phyloP scores from a whole-genome alignment of 2,888 invertebrate genomes.

The Dastarcus helophoroides region DNA sequence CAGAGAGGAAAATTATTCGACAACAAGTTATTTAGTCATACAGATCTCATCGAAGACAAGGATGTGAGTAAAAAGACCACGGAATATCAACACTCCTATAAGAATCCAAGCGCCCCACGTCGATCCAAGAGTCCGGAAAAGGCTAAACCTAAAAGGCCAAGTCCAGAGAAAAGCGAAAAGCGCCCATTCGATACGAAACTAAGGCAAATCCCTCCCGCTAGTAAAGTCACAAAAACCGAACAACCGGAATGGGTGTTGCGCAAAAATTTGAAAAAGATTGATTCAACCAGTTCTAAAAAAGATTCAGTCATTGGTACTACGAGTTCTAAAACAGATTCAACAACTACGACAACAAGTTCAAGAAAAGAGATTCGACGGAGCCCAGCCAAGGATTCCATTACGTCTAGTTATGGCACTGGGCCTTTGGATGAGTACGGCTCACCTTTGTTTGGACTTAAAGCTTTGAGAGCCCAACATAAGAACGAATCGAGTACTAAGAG shows the following conservation, averaged over 20 bases:
- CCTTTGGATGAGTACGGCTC: conserved; percentile 70
- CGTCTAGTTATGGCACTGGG: conserved; percentile 72
- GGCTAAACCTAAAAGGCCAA: conserved; percentile 33
- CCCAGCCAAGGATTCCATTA: conserved; percentile 48
- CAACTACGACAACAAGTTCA: conserved; percentile 26
- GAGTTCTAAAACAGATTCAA: conserved; percentile 16
- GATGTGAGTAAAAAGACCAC: conserved; percentile 12
- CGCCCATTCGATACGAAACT: conserved; percentile 22
- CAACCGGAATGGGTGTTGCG: conserved; percentile 53
- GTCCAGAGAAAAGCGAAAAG: conserved; percentile 7
- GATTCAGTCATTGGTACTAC: conserved; percentile 10
- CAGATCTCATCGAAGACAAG: conserved; percentile 12
- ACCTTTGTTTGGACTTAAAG: conserved; percentile 68
- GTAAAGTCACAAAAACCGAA: conserved; percentile 35
- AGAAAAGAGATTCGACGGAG: conserved; percentile 33
- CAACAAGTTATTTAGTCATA: conserved; percentile 15
- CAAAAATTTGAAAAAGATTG: conserved; percentile 46
- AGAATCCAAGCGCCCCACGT: conserved; percentile 14
- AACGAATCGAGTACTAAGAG: conserved; percentile 54
- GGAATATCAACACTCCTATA: conserved; percentile 21
- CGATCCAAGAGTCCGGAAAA: conserved; percentile 35
- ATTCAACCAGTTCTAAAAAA: conserved; percentile 29
- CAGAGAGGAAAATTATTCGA: conserved; percentile 15
- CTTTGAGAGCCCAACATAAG: conserved; percentile 49
- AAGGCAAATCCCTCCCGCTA: conserved; percentile 30